phyloP scores from a whole-genome alignment of 2,113 vertebrate species.

The Halcyon senegalensis region DNA sequence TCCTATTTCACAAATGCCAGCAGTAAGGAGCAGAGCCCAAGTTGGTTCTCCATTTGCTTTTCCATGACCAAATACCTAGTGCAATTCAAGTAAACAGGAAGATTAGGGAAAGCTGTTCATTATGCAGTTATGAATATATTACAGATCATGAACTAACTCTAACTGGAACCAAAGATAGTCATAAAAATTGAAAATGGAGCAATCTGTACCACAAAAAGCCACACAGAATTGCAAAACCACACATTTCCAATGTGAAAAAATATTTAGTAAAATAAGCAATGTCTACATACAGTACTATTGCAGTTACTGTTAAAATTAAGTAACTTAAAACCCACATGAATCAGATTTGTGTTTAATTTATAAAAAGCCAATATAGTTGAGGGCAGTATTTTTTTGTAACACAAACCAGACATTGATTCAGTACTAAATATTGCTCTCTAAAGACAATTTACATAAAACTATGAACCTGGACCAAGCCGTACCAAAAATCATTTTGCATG shows the following conservation, averaged over 20 bases:
- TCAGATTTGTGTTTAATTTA: background rate
- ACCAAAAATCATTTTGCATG: background rate
- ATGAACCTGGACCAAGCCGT: background rate
- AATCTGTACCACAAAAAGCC: background rate
- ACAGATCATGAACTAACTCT: background rate
- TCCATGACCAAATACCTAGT: constrained; percentile 92
- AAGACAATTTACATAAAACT: background rate
- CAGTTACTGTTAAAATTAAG: background rate
- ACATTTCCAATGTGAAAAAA: background rate
- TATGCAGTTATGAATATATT: background rate
- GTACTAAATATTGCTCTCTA: background rate
- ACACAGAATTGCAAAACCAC: background rate
- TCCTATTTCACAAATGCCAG: constrained; percentile 92
- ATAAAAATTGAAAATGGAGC: background rate
- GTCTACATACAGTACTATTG: background rate
- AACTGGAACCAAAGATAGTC: background rate
- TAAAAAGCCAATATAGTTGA: background rate
- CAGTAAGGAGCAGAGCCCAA: constrained; percentile 93
- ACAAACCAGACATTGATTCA: background rate
- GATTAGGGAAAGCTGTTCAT: background rate
- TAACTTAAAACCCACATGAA: background rate
- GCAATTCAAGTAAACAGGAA: background rate
- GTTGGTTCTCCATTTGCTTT: constrained; percentile 96
- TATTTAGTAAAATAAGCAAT: background rate
- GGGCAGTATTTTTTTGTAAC: background rate